Base-by-base conservation (phyloP, 2,113 vertebrate genomes). In the Alligator mississippiensis region DNA sequence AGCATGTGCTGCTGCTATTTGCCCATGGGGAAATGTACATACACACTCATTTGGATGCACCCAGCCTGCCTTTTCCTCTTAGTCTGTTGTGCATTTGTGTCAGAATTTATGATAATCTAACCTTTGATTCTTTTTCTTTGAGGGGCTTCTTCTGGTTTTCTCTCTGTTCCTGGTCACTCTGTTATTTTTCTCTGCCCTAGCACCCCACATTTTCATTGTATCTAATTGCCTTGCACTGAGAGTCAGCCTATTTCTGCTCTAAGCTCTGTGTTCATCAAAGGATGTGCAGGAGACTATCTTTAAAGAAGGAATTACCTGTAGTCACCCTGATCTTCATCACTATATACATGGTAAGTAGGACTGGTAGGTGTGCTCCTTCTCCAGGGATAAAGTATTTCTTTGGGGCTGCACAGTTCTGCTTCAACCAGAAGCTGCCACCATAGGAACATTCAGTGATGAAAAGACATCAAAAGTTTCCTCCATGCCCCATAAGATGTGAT, bases 41-140 rank as follows among this genome's bases (percentile, higher is more conserved):
- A 47, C 47, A 9, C 47, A 47, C 47, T 47, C 47, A 47, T 47
- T 47, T 47, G 47, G 47, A 47, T 47, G 47, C 47, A 47, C 47
- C 47, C 47, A 89, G 80, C 30, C 84, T 93, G 84, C 55, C 34
- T 92, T 96, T 96, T 96, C 82, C 55, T 18, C 87, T 95, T 92
- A 87, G 76, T 94, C 91, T 95, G 92, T 94, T 96, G 93, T 96
- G 79, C 88, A 88, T 28, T 75, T 54, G 57, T 38, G 82, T 95
- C 83, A 94, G 84, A 90, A 96, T 93, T 90, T 96, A 82, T 93
- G 84, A 83, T 28, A 94, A 74, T 59, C 19, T 92, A n/a, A 88
- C 13, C 17, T 93, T 82, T 60, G 16, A 47, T 74, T 89, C 25
- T 58, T 64, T 38, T 68, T 28, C 64, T 34, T 17, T 25, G 21